Conservation (phyloP, 2,797 vertebrate genomes). For the Tragelaphus eurycerus region DNA sequence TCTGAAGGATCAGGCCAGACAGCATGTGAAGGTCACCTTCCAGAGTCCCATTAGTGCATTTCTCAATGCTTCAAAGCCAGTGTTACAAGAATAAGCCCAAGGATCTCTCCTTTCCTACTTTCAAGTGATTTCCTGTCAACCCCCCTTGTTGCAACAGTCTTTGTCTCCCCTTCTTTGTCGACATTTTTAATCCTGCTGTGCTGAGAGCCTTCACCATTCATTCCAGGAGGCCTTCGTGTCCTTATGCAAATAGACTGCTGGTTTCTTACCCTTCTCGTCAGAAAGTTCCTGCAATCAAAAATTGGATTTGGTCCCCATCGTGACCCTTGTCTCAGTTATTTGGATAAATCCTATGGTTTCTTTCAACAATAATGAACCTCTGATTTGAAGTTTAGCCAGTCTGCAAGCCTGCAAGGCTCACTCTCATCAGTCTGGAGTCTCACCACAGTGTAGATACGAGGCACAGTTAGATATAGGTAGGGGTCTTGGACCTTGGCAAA, state of each 20-base stretch:
- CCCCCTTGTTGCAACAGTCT: background rate
- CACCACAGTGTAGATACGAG: background rate
- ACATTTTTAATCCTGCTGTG: background rate
- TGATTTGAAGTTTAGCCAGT: background rate
- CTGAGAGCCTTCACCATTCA: background rate
- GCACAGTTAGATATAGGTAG: background rate
- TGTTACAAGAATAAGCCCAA: background rate
- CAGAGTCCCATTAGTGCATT: background rate
- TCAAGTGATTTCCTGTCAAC: background rate
- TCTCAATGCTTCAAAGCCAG: background rate
- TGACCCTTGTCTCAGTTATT: conserved; percentile 29
- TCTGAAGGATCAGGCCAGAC: background rate
- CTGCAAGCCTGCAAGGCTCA: background rate
- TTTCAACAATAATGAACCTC: conserved; percentile 30
- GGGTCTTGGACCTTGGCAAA: background rate
- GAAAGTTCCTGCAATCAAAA: conserved; percentile 33
- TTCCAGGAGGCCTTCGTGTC: background rate
- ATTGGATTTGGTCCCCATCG: background rate
- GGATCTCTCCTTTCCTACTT: background rate
- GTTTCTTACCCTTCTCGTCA: background rate
- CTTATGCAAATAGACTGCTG: background rate
- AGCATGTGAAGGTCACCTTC: background rate
- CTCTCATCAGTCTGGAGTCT: background rate
- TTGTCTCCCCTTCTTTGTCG: background rate
- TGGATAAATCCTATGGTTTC: background rate